Conservation (phyloP, 92 coral and sea anemone genomes). For the Porites lobata region DNA sequence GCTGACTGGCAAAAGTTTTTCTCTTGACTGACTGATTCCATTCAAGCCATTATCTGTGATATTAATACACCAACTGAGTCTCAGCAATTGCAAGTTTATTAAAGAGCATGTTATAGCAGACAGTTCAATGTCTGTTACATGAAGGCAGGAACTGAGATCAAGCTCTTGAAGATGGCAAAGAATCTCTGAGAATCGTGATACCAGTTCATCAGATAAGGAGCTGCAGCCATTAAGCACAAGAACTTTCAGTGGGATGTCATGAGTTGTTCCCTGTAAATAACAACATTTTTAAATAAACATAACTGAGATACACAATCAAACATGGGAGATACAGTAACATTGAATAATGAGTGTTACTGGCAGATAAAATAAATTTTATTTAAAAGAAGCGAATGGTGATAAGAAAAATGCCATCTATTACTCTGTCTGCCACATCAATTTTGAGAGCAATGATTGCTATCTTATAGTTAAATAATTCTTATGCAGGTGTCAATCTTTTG, state of each 20-base stretch:
- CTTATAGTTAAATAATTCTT: too few species aligned
- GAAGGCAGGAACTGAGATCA: conserved; percentile 87
- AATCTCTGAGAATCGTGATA: conserved; percentile 52
- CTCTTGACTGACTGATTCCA: conserved; percentile 43
- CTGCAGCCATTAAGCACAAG: conserved; percentile 89
- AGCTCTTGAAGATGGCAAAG: conserved; percentile 77
- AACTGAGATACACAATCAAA: too few species aligned
- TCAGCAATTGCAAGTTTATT: conserved; percentile 59
- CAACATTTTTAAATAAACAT: too few species aligned
- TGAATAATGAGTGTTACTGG: too few species aligned
- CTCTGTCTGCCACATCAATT: too few species aligned
- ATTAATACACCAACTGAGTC: conserved; percentile 90
- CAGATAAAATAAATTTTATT: too few species aligned
- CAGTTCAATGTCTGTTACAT: conserved; percentile 77
- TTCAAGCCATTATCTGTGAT: conserved; percentile 81
- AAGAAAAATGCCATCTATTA: too few species aligned
- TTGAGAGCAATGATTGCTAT: too few species aligned
- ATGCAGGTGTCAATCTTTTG: too few species aligned
- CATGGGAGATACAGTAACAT: too few species aligned
- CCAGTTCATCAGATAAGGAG: conserved; percentile 63
- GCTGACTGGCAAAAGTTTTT: neutral
- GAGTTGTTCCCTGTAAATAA: conserved; percentile 32
- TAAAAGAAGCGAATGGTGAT: too few species aligned
- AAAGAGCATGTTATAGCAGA: conserved; percentile 54
- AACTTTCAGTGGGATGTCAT: conserved; percentile 45